Evolutionary conservation across 2,113 vertebrate genomes (phyloP).

Genomic region (Chloropsis cyanopogon): DNA sequence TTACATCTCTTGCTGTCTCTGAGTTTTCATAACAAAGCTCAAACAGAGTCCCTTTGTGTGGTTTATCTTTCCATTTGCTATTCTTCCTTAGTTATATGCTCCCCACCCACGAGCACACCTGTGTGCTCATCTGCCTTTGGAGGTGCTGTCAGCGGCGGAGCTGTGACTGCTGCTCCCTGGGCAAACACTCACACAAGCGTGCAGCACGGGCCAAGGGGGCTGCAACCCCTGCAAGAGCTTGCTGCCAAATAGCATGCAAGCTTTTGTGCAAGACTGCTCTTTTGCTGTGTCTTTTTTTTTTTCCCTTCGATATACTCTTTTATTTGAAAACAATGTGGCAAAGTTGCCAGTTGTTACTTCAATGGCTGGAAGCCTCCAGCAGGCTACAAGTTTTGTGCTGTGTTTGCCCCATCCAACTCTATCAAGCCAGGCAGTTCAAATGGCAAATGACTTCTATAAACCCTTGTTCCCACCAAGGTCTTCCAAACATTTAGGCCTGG

Average conservation of each 20-base stretch:
- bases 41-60: slow-evolving; percentile 29
- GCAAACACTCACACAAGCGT: neutral
- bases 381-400: neutral
- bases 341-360: neutral
- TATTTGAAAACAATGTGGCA: neutral
- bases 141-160: neutral
- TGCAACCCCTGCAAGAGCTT: neutral
- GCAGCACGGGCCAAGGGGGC: neutral
- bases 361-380: neutral
- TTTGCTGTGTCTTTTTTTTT: neutral
- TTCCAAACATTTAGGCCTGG: neutral
- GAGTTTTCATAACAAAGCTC: slow-evolving; percentile 43
- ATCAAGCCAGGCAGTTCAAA: neutral
- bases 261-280: neutral
- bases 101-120: slow-evolving; percentile 47
- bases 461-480: neutral
- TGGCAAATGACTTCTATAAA: neutral
- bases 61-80: slow-evolving; percentile 36
- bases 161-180: neutral
- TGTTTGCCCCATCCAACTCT: neutral
- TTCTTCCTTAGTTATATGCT: slow-evolving; percentile 21
- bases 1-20: neutral
- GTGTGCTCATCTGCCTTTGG: neutral
- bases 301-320: neutral
- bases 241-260: neutral